A percentile compares a stretch with the other conserved stretches of the same genome.
These are phyloP conservation scores for Lycorma delicatula DNA, from an alignment of 1,140 invertebrate species.

Conservation along the genomic window DNA sequence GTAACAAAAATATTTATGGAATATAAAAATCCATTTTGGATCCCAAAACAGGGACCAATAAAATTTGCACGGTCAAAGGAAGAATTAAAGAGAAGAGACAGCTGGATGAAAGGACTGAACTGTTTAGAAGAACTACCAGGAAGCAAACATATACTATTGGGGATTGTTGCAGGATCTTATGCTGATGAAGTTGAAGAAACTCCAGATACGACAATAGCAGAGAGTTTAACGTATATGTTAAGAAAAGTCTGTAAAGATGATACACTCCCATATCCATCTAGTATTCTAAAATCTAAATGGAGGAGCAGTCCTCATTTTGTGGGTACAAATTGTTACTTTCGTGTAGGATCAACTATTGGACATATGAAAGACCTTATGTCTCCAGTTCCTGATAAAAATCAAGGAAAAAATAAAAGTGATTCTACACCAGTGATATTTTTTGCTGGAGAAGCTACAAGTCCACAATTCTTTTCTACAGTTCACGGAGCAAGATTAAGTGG, in stretches of 20 bases:
- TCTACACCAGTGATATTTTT: slow-evolving; percentile 68
- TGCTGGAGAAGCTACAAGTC: slow-evolving; percentile 88
- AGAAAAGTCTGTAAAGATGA: slow-evolving; percentile 58
- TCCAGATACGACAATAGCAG: slow-evolving; percentile 59
- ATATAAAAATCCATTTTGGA: slow-evolving; percentile 68
- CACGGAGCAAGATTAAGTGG: slow-evolving; percentile 85
- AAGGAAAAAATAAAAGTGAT: no score
- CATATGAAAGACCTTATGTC: slow-evolving; percentile 32
- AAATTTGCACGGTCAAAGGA: slow-evolving; percentile 53
- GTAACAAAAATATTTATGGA: slow-evolving; percentile 77
- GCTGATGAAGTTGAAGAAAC: slow-evolving; percentile 70
- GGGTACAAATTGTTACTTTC: slow-evolving; percentile 63
- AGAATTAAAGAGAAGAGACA: slow-evolving; percentile 45
- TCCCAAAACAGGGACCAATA: slow-evolving; percentile 45
- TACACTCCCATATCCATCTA: slow-evolving; percentile 55
- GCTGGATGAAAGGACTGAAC: slow-evolving; percentile 60
- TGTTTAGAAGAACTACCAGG: slow-evolving; percentile 53
- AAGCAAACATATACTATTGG: slow-evolving; percentile 52
- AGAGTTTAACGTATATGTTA: slow-evolving; percentile 54
- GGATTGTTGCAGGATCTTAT: slow-evolving; percentile 59
- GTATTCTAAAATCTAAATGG: slow-evolving; percentile 59
- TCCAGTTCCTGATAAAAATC: no score
- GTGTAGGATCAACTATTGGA: slow-evolving; percentile 50
- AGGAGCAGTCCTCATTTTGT: slow-evolving; percentile 58
- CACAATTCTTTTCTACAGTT: slow-evolving; percentile 84